A percentile compares a stretch with the other conserved stretches of the same genome.
These are phyloP conservation scores for Bombus picipes DNA, from an alignment of 1,140 invertebrate species.

Conservation along the genomic window DNA sequence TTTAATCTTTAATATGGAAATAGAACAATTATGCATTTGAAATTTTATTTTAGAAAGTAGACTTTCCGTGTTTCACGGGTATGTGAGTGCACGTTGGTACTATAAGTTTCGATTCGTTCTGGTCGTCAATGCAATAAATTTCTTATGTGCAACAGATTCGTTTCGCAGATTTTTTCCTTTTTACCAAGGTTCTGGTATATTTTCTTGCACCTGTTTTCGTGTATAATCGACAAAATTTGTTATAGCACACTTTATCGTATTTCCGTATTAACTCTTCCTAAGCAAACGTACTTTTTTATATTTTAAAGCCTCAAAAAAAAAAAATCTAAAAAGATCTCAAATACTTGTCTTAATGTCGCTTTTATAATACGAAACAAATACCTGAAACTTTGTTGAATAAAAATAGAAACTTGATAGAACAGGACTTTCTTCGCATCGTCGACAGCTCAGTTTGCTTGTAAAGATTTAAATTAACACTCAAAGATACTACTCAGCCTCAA, in stretches of 20 bases:
- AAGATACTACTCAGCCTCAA: too few relatives aligned
- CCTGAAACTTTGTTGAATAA: background rate
- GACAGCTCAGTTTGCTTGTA: too few relatives aligned
- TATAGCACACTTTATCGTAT: background rate
- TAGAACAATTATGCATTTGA: conserved; percentile 6
- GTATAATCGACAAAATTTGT: background rate
- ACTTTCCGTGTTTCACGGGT: background rate
- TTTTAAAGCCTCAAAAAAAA: background rate
- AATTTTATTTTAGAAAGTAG: conserved; percentile 40
- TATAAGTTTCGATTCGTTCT: background rate
- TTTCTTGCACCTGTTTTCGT: background rate
- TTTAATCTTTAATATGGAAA: conserved; percentile 25
- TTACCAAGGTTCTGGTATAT: background rate
- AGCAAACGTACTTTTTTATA: background rate
- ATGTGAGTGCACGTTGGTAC: background rate
- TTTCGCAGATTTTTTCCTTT: background rate
- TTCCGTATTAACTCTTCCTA: background rate
- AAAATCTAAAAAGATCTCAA: background rate
- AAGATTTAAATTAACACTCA: too few relatives aligned
- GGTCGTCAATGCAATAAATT: background rate
- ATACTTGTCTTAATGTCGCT: background rate
- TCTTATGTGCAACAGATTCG: background rate
- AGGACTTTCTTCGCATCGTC: too few relatives aligned
- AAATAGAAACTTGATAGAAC: background rate
- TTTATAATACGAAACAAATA: too few relatives aligned